Evolutionary conservation across 2,797 vertebrate genomes (phyloP).

Genomic region (Acomys russatus): DNA sequence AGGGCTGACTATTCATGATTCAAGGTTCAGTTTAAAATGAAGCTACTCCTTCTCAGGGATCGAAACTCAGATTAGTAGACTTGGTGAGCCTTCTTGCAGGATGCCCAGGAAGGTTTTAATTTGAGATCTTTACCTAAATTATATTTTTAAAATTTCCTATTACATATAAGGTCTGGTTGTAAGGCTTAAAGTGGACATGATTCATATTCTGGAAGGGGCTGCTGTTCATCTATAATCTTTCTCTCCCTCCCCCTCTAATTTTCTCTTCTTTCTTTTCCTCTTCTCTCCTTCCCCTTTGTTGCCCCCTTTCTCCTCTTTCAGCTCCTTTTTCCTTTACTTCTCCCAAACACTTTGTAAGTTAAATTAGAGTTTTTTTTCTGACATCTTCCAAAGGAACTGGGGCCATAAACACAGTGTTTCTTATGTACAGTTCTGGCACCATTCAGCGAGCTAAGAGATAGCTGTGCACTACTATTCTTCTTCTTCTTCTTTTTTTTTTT

Average conservation of each 20-base stretch:
- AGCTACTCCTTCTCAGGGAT: background rate
- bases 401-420: background rate
- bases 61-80: too few relatives aligned
- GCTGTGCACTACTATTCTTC: background rate
- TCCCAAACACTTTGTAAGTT: background rate
- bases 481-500: too few relatives aligned
- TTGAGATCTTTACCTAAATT: too few relatives aligned
- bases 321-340: background rate
- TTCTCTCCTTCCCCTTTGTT: background rate
- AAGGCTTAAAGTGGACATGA: background rate
- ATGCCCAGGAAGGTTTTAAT: too few relatives aligned
- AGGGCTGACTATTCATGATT: background rate
- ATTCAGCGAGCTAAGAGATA: background rate
- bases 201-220: background rate
- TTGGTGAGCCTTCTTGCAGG: too few relatives aligned
- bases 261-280: fast-evolving
- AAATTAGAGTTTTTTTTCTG: background rate
- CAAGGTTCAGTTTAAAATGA: slow-evolving; percentile 43
- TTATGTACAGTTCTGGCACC: background rate
- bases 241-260: background rate
- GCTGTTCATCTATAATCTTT: background rate
- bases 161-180: background rate
- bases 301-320: background rate
- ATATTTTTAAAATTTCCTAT: too few relatives aligned
- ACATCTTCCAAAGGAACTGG: background rate